These are phyloP conservation scores for Brachionus paranguensis DNA, from an alignment of 1,140 invertebrate species.

Conservation along the genomic window DNA sequence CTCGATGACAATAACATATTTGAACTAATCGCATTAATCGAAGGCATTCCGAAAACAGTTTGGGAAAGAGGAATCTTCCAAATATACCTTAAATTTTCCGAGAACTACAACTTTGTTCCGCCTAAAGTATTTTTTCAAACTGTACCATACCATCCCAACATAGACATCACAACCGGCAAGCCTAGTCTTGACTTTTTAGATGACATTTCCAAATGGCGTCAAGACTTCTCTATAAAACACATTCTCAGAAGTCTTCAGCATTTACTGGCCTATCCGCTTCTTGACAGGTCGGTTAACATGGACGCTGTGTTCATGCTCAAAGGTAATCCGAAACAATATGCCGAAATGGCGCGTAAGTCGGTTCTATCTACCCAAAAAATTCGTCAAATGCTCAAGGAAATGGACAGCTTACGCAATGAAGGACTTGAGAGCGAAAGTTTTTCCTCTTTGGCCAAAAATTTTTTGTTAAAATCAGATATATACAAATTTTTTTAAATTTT, in stretches of 20 bases:
- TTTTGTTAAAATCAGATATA: background rate
- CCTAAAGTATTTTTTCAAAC: constrained; percentile 34
- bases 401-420: background rate
- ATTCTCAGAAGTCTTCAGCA: constrained; percentile 24
- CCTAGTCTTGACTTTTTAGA: constrained; percentile 35
- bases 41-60: background rate
- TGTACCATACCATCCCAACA: constrained; percentile 35
- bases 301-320: constrained; percentile 37
- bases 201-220: constrained; percentile 16
- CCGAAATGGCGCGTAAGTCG: background rate
- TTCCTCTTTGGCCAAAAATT: background rate
- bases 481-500: too few species aligned
- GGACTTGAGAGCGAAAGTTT: background rate
- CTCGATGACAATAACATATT: constrained; percentile 12
- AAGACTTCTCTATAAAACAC: background rate
- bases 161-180: constrained; percentile 13
- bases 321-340: constrained; percentile 35
- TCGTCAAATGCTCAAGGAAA: constrained; percentile 15
- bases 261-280: background rate
- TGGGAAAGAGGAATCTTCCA: constrained; percentile 34
- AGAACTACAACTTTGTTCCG: constrained; percentile 21
- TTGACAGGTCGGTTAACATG: constrained; percentile 25
- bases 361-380: constrained; percentile 16
- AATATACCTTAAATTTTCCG: constrained; percentile 16
- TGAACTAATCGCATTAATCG: constrained; percentile 16